Percentiles rank a stretch among this genome's conserved stretches.
phyloP scores from a whole-genome alignment of 1,140 invertebrate genomes.

The Pachypeltis micranthus region DNA sequence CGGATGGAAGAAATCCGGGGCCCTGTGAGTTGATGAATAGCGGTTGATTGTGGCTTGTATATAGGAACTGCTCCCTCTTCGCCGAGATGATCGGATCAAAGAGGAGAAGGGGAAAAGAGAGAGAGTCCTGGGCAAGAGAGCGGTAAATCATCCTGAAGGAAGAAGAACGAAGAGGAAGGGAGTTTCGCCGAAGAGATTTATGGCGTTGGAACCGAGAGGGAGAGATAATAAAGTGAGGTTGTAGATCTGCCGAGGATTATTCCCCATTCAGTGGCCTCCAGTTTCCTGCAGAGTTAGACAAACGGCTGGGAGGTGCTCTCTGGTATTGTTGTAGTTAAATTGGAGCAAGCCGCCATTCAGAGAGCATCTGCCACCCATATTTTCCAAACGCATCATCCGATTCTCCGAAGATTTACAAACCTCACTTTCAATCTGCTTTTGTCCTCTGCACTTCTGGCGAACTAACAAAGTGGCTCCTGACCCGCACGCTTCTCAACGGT shows the following conservation, averaged over 20 bases:
- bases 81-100: background rate
- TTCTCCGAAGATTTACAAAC: too few relatives aligned
- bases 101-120: background rate
- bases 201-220: background rate
- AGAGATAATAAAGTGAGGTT: constrained; percentile 8
- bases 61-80: background rate
- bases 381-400: background rate
- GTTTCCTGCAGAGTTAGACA: constrained; percentile 5
- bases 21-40: background rate
- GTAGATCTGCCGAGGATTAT: constrained; percentile 9
- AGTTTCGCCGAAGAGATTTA: background rate
- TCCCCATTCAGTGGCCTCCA: constrained; percentile 9
- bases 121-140: background rate
- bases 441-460: too few relatives aligned
- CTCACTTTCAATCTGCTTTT: too few relatives aligned
- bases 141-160: constrained; percentile 9
- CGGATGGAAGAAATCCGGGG: background rate
- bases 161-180: background rate
- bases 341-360: constrained; percentile 7
- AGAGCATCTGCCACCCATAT: constrained; percentile 7
- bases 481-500: too few relatives aligned
- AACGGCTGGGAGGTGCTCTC: background rate
- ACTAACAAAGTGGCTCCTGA: too few relatives aligned
- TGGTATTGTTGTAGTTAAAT: background rate
- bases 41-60: constrained; percentile 6